Evolutionary conservation across 2,113 vertebrate genomes (phyloP).

Genomic region (Thryonomys swinderianus): DNA sequence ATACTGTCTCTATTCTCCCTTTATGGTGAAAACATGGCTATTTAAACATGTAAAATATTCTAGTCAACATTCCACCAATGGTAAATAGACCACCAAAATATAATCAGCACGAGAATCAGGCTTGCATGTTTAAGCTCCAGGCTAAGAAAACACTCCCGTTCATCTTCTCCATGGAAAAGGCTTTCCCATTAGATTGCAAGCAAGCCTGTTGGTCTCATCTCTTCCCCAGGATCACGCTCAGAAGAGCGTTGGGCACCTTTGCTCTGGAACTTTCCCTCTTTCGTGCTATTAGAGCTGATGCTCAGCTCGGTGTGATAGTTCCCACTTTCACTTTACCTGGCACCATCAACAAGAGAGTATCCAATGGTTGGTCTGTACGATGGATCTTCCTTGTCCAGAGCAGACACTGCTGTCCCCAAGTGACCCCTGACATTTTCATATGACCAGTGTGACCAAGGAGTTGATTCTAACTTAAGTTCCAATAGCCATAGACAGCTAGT

Average conservation of each 20-base stretch:
- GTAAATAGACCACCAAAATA: conserved; percentile 1
- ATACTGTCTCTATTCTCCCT: neutral
- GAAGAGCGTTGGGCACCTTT: neutral
- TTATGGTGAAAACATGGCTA: neutral
- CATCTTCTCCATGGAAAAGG: neutral
- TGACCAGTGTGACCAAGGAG: neutral
- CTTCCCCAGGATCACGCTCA: neutral
- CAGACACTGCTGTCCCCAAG: neutral
- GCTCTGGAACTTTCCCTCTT: neutral
- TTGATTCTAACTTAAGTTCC: neutral
- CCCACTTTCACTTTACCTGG: neutral
- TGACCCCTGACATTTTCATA: neutral
- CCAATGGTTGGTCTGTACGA: neutral
- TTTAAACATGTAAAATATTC: conserved; percentile 20
- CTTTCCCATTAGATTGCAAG: neutral
- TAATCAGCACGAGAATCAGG: neutral
- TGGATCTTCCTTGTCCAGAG: neutral
- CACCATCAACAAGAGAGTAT: neutral
- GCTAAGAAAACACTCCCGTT: neutral
- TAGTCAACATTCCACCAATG: neutral
- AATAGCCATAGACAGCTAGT: neutral
- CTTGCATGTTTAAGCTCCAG: neutral
- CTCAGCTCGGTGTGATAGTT: neutral
- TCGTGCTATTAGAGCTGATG: neutral
- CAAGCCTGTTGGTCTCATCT: neutral